Evolutionary conservation across 2,888 invertebrate species (phyloP).

Genomic region (Spicauda simplicius): DNA sequence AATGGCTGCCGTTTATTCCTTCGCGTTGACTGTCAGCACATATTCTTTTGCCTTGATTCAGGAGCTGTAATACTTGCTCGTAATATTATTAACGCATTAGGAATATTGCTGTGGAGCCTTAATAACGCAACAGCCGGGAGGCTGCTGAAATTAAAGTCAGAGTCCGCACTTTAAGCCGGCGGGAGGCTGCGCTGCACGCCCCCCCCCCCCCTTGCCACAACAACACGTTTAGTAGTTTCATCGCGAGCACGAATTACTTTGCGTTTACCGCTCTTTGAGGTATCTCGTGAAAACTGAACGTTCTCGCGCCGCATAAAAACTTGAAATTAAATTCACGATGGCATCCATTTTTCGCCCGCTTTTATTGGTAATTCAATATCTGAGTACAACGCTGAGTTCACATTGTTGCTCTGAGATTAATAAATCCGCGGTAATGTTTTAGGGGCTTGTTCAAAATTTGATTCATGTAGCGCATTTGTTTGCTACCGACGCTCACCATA

Average conservation of each 20-base stretch:
- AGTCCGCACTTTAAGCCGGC: not conserved
- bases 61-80: not conserved
- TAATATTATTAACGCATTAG: conserved; percentile 7
- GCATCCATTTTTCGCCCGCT: too few species aligned
- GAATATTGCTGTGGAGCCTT: conserved; percentile 4
- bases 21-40: conserved; percentile 6
- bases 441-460: too few species aligned
- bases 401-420: too few species aligned
- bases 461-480: too few species aligned
- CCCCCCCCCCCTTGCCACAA: conserved; percentile 1
- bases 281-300: conserved; percentile 13
- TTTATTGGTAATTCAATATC: too few species aligned
- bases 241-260: conserved; percentile 15
- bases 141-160: conserved; percentile 3
- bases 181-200: not conserved
- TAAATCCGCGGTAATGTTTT: too few species aligned
- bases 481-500: too few species aligned
- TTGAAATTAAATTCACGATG: conserved; percentile 3
- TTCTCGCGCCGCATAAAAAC: not conserved
- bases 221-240: conserved; percentile 18
- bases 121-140: conserved; percentile 8
- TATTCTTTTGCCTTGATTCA: not conserved
- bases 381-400: too few species aligned
- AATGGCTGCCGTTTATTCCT: conserved; percentile 6
- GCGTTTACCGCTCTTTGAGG: conserved; percentile 19